phyloP scores from a whole-genome alignment of 2,797 vertebrate species.

The Premnoplex brunnescens region DNA sequence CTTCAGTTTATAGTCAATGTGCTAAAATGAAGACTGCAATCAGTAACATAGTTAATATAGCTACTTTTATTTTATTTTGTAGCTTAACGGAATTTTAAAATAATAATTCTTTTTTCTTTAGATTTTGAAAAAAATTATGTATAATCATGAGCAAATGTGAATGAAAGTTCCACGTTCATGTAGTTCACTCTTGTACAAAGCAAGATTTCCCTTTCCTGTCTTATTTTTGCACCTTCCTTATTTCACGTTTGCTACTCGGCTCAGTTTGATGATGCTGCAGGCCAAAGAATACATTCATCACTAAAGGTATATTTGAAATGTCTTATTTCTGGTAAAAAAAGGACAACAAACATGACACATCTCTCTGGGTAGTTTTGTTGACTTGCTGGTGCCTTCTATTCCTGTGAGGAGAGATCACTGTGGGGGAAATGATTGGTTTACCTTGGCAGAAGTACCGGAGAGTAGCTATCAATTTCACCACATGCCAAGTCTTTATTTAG shows the following conservation, averaged over 20 bases:
- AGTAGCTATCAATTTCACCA: constrained; percentile 4
- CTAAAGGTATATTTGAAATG: background rate
- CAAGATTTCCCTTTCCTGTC: constrained; percentile 41
- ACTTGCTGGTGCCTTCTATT: background rate
- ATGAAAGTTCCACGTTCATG: background rate
- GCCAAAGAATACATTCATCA: background rate
- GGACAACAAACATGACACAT: background rate
- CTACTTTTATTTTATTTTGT: background rate
- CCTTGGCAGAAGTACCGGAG: background rate
- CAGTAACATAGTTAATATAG: background rate
- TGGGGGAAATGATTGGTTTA: background rate
- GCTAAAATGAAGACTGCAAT: background rate
- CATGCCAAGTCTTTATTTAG: constrained; percentile 12
- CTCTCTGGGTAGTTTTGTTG: background rate
- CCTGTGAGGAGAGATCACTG: background rate
- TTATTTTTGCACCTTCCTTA: constrained; percentile 45
- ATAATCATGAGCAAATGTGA: background rate
- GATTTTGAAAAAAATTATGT: background rate
- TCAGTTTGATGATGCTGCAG: background rate
- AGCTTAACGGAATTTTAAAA: background rate
- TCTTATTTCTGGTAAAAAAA: background rate
- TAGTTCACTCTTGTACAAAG: background rate
- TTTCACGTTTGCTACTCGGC: background rate
- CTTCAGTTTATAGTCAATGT: background rate
- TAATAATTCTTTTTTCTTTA: background rate